phyloP scores from a whole-genome alignment of 2,888 invertebrate genomes.

The Dicycla oo region DNA sequence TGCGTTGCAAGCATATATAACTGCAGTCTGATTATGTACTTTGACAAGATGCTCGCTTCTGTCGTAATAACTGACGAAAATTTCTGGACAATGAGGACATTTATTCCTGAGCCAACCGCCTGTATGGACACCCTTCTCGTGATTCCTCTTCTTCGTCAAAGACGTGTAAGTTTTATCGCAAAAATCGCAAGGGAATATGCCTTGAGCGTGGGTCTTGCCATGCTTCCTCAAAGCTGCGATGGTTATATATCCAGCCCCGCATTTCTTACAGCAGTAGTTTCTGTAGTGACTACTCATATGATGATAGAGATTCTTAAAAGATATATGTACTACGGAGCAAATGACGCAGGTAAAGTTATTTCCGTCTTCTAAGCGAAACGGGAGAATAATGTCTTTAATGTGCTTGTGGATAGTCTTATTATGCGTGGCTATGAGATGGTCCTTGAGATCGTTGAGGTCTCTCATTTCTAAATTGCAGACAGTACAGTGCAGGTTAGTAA shows the following conservation, averaged over 20 bases:
- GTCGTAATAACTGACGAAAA: conserved; percentile 87
- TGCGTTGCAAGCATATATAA: conserved; percentile 84
- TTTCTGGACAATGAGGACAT: conserved; percentile 86
- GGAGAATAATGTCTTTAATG: conserved; percentile 87
- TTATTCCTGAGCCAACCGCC: conserved; percentile 88
- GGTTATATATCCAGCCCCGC: conserved; percentile 85
- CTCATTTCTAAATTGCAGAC: conserved; percentile 80
- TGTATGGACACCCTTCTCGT: conserved; percentile 86
- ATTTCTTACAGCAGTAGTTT: conserved; percentile 87
- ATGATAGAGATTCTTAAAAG: conserved; percentile 86
- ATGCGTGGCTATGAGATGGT: conserved; percentile 79
- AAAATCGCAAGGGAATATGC: conserved; percentile 88
- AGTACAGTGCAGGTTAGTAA: conserved; percentile 82
- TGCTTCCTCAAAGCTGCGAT: conserved; percentile 87
- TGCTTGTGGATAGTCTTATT: conserved; percentile 82
- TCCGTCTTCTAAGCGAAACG: conserved; percentile 84
- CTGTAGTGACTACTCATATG: conserved; percentile 88
- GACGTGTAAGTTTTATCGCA: conserved; percentile 90
- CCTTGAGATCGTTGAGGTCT: conserved; percentile 83
- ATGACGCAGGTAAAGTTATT: conserved; percentile 83
- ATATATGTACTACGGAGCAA: conserved; percentile 84
- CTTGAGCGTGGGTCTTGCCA: conserved; percentile 86
- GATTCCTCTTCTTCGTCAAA: conserved; percentile 84
- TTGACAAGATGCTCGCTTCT: conserved; percentile 84
- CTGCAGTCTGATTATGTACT: conserved; percentile 80